A percentile compares a stretch with the other conserved stretches of the same genome.
Evolutionary conservation across 1,140 invertebrate species (phyloP).

Genomic region (Helicoverpa zea): DNA sequence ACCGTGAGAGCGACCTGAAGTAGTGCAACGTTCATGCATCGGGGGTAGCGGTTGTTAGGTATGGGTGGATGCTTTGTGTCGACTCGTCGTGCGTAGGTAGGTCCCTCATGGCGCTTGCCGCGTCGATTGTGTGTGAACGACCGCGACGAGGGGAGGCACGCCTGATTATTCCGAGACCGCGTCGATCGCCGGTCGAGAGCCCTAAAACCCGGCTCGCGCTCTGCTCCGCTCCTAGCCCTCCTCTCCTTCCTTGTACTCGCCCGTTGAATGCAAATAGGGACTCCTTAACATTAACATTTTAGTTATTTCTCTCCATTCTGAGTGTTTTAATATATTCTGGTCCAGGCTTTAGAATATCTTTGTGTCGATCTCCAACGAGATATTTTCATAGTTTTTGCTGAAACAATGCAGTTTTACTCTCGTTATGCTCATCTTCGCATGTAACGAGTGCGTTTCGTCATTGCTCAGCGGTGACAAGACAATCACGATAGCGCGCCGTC

Average conservation of each 20-base stretch:
- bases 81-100: slow-evolving; percentile 80
- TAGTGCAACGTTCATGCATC: slow-evolving; percentile 58
- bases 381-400: not conserved
- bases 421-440: slow-evolving; percentile 50
- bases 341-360: slow-evolving; percentile 38
- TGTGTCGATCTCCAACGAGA: not conserved
- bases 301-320: slow-evolving; percentile 55
- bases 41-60: slow-evolving; percentile 72
- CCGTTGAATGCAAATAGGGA: slow-evolving; percentile 75
- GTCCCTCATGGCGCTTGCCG: slow-evolving; percentile 70
- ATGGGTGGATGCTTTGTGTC: slow-evolving; percentile 79
- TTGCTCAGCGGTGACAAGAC: slow-evolving; percentile 50
- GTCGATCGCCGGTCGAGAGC: slow-evolving; percentile 76
- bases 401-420: slow-evolving; percentile 50
- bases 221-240: slow-evolving; percentile 56
- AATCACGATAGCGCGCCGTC: slow-evolving; percentile 48
- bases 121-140: slow-evolving; percentile 84
- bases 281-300: slow-evolving; percentile 71
- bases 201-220: slow-evolving; percentile 72
- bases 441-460: slow-evolving; percentile 51
- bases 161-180: slow-evolving; percentile 80
- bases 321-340: slow-evolving; percentile 61
- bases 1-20: slow-evolving; percentile 43
- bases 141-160: slow-evolving; percentile 78
- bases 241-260: slow-evolving; percentile 57